Percentiles rank a stretch among this genome's conserved stretches.
Conservation (phyloP, 2,888 invertebrate species). For the Blastobasis lacticolella region DNA sequence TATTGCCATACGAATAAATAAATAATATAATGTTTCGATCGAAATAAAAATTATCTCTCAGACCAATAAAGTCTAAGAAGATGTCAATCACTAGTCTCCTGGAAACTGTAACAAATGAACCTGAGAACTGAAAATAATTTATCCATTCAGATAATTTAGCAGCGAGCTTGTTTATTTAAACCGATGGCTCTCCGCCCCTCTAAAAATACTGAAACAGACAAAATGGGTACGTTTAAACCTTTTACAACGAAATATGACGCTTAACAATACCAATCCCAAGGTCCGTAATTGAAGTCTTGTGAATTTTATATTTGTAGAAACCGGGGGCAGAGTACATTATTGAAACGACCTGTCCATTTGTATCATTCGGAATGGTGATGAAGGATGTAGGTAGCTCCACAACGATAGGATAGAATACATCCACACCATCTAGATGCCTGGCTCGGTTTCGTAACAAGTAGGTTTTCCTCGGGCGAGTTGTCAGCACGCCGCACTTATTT, state of each 20-base stretch:
- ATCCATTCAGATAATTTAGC: conserved; percentile 47
- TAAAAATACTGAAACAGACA: conserved; percentile 21
- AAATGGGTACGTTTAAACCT: conserved; percentile 20
- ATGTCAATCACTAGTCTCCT: no score
- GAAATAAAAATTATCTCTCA: no score
- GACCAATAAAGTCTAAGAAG: no score
- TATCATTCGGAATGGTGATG: conserved; percentile 40
- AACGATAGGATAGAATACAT: no score
- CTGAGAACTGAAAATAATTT: conserved; percentile 40
- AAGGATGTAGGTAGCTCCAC: conserved; percentile 1
- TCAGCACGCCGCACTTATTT: no score
- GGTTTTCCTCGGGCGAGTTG: no score
- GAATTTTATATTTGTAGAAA: conserved; percentile 23
- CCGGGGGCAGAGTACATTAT: conserved; percentile 44
- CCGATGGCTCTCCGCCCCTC: conserved; percentile 26
- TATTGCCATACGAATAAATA: no score
- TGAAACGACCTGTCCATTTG: conserved; percentile 53
- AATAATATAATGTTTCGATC: no score
- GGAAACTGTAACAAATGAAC: conserved; percentile 31
- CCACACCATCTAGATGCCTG: no score
- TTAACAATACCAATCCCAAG: conserved; percentile 23
- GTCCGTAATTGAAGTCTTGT: conserved; percentile 18
- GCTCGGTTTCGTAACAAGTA: no score
- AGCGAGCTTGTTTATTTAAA: conserved; percentile 45
- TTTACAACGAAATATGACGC: conserved; percentile 20